Base-by-base conservation (phyloP, 2,888 invertebrate genomes). In the Scaptomyza reducta region DNA sequence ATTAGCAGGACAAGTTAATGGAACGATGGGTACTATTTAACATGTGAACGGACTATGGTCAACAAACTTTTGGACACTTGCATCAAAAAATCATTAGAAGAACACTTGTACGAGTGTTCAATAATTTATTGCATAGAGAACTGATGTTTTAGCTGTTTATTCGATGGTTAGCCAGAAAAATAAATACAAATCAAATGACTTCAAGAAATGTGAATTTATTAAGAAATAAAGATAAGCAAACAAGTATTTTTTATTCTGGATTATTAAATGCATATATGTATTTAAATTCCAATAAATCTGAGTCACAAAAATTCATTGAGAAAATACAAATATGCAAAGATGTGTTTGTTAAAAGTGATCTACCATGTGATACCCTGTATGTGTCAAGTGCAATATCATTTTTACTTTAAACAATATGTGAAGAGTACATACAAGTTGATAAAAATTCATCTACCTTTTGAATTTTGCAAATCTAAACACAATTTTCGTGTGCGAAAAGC, bases 301-400 rank as follows among this genome's bases (percentile, higher is more conserved):
- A 79, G 54, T 79, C 77, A 79, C 44, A 49, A 65, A 55, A 67
- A 76, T 77, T 79, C 66, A 77, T 77, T 76, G 33, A 75, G 42
- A 46, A 67, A 57, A 33, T 33, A 14, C 16, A 54, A 44, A 57
- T 14, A 11, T 10, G 7, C n/a, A 5, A 10, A 6, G 25, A 55
- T 49, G 16, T 6, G 10, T 10, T 10, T 3, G 9, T 22, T 5
- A 3, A 25, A n/a, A 25, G 3, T 50, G 33, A 11, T n/a, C 1
- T n/a, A 41, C 62, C 6, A 14, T 6, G 13, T 16, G 13, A 47
- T 62, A 62, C 61, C 46, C 33, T 42, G 18, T 31, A 11, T 33
- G 31, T 0, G 11, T 33, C 11, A 5, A 9, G 1, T 13, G 0
- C 22, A 18, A 13, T 18, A 18, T 2, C 3, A 18, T 16, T 14